Conservation (phyloP, 2,113 vertebrate species). For the Anseranas semipalmata region DNA sequence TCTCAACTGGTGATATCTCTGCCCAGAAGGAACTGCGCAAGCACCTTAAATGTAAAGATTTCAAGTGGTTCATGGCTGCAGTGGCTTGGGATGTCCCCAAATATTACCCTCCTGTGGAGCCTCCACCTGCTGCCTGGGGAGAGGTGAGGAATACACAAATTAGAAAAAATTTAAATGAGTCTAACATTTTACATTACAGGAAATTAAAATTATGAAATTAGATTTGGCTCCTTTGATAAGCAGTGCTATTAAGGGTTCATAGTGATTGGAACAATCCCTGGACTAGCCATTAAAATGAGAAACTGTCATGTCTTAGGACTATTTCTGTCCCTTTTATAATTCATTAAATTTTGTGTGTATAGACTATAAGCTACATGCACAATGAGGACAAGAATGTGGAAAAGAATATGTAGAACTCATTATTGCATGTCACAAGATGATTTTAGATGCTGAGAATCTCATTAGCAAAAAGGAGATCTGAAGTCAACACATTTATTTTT, state of each 20-base stretch:
- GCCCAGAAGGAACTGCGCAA: constrained; percentile 88
- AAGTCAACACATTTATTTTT: background rate
- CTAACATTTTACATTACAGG: background rate
- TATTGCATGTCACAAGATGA: background rate
- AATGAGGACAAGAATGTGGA: background rate
- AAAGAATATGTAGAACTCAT: background rate
- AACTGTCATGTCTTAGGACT: background rate
- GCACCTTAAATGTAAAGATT: constrained; percentile 89
- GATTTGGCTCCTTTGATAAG: background rate
- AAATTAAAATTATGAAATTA: background rate
- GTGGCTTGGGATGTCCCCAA: constrained; percentile 92
- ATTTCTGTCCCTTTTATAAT: background rate
- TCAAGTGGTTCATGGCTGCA: constrained; percentile 90
- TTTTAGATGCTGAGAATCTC: background rate
- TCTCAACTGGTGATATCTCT: constrained; percentile 88
- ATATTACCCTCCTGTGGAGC: constrained; percentile 90
- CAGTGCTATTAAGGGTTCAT: background rate
- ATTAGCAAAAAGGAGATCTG: background rate
- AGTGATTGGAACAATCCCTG: background rate
- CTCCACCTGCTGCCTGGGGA: constrained; percentile 87
- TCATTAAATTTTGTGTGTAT: background rate
- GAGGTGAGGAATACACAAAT: constrained; percentile 78
- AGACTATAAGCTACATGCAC: background rate
- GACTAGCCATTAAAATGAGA: background rate
- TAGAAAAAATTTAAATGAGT: background rate